phyloP scores from a whole-genome alignment of 1,140 invertebrate genomes.

The Holcopasites calliopsidis region DNA sequence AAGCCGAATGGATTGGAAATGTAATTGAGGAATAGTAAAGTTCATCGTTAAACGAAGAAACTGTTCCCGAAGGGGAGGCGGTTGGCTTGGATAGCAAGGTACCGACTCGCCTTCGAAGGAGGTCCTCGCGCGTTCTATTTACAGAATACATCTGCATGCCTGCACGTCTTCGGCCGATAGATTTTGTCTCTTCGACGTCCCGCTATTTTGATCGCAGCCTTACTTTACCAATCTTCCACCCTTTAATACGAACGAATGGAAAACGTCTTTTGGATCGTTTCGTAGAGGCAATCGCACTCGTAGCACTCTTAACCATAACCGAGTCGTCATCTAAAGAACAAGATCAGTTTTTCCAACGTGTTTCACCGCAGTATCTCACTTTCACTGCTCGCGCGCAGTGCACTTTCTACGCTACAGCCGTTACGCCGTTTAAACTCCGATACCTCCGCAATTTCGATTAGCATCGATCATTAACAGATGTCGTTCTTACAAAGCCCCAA shows the following conservation, averaged over 20 bases:
- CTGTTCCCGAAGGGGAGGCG: background rate
- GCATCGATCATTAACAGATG: too few relatives aligned
- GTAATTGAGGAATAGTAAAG: too few relatives aligned
- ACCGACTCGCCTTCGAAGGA: slow-evolving; percentile 52
- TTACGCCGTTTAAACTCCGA: background rate
- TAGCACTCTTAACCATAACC: background rate
- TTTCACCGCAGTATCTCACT: background rate
- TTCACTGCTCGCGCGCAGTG: slow-evolving; percentile 2
- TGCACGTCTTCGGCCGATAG: slow-evolving; percentile 16
- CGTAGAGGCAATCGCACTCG: background rate
- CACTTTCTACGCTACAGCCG: slow-evolving; percentile 16
- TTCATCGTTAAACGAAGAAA: too few relatives aligned
- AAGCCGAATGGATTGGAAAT: too few relatives aligned
- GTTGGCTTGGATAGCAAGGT: slow-evolving; percentile 44
- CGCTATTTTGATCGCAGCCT: background rate
- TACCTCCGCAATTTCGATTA: background rate
- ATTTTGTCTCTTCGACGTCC: slow-evolving; percentile 13
- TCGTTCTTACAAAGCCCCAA: too few relatives aligned
- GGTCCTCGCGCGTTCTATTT: slow-evolving; percentile 57
- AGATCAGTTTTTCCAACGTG: slow-evolving; percentile 5
- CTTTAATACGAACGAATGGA: background rate
- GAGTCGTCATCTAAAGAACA: background rate
- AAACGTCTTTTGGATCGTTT: background rate
- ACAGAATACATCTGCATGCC: slow-evolving; percentile 37
- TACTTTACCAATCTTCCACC: background rate